A percentile compares a stretch with the other conserved stretches of the same genome.
These are phyloP conservation scores for Microcebus griseorufus DNA, from an alignment of 2,113 vertebrate genomes.

Conservation along the genomic window DNA sequence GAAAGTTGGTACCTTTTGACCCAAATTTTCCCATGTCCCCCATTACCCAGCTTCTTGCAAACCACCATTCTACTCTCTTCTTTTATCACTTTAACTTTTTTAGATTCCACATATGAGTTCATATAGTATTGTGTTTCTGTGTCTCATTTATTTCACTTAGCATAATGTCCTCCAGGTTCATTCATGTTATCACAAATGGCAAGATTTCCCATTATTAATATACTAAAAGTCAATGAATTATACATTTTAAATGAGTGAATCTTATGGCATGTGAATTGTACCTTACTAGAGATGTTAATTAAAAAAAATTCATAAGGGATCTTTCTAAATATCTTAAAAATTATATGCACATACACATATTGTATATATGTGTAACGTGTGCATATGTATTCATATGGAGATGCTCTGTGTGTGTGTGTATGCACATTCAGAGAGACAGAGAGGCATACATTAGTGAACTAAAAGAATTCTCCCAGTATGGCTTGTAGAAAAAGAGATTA, in stretches of 20 bases:
- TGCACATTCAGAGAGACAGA: neutral
- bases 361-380: neutral
- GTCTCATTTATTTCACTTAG: neutral
- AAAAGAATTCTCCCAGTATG: neutral
- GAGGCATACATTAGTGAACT: neutral
- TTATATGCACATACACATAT: neutral
- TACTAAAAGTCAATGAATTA: neutral
- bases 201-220: neutral
- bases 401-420: neutral
- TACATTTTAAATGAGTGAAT: neutral
- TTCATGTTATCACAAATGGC: neutral
- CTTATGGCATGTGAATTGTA: neutral
- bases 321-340: neutral
- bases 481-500: neutral
- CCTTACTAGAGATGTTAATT: neutral
- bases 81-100: neutral
- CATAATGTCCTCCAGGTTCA: neutral
- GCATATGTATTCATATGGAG: neutral
- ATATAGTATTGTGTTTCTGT: neutral
- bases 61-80: neutral
- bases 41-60: neutral
- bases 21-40: neutral
- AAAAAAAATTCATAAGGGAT: neutral
- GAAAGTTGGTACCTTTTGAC: neutral
- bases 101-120: neutral